Conservation (phyloP, 2,113 vertebrate species). For the Prolemur simus region DNA sequence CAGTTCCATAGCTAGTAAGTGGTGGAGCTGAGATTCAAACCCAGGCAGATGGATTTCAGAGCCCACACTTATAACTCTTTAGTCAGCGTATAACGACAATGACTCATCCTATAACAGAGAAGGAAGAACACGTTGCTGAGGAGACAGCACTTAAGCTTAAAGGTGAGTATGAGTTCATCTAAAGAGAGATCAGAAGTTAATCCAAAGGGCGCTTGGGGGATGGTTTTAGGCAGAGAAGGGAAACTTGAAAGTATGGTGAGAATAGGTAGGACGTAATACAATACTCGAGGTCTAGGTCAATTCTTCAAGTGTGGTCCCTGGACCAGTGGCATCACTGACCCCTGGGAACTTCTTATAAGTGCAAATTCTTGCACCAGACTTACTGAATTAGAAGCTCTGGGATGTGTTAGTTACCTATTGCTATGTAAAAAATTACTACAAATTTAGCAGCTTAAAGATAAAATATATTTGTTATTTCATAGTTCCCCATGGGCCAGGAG, state of each 20-base stretch:
- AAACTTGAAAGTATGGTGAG: neutral
- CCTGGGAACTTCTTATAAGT: neutral
- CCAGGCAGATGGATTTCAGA: neutral
- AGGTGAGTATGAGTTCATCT: neutral
- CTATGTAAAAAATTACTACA: neutral
- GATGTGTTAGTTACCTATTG: neutral
- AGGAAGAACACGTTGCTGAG: neutral
- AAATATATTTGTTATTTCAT: neutral
- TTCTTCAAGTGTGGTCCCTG: neutral
- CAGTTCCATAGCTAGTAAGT: neutral
- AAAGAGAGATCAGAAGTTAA: neutral
- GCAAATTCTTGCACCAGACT: neutral
- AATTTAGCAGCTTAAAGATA: neutral
- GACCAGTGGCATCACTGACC: neutral
- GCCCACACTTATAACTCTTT: neutral
- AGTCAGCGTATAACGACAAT: neutral
- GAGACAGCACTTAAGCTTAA: neutral
- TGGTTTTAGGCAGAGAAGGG: neutral
- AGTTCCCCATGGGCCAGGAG: neutral
- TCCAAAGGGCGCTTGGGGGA: accelerated
- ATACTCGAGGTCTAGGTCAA: neutral
- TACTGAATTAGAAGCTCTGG: neutral
- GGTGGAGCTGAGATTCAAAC: neutral
- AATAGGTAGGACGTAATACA: neutral
- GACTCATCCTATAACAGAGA: neutral